phyloP scores from a whole-genome alignment of 1,140 invertebrate genomes.

The Heliothis subflexa region DNA sequence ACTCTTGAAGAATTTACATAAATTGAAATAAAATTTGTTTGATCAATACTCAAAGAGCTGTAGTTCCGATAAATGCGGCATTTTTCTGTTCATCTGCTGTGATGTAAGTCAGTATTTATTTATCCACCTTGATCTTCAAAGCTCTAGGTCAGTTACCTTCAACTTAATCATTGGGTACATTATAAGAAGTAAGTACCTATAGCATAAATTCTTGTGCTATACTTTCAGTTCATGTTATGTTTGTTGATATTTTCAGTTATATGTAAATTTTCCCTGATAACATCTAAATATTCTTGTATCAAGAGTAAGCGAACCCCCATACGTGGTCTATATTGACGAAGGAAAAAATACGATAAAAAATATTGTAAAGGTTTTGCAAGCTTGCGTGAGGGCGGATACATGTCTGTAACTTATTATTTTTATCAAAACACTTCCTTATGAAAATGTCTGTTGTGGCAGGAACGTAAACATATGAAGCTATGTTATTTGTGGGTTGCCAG shows the following conservation, averaged over 20 bases:
- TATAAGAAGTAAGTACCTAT: no score
- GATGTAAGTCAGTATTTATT: no score
- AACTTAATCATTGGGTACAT: no score
- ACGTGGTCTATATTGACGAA: slow-evolving; percentile 35
- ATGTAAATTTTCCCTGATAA: slow-evolving; percentile 25
- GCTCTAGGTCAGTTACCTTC: no score
- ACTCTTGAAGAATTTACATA: no score
- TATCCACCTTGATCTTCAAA: no score
- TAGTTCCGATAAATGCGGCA: no score
- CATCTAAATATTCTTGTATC: slow-evolving; percentile 22
- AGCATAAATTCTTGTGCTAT: neutral
- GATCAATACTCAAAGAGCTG: no score
- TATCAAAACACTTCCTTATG: slow-evolving; percentile 42
- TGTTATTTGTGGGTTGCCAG: neutral
- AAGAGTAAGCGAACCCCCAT: slow-evolving; percentile 9
- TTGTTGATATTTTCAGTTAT: slow-evolving; percentile 3
- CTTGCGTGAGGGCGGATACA: slow-evolving; percentile 34
- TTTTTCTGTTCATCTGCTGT: no score
- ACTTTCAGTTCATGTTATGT: neutral
- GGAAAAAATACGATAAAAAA: slow-evolving; percentile 41
- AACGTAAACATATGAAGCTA: slow-evolving; percentile 3
- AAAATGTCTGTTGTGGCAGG: slow-evolving; percentile 2
- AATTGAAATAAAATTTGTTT: no score
- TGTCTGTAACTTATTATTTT: slow-evolving; percentile 38
- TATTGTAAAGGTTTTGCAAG: slow-evolving; percentile 32